phyloP scores from a whole-genome alignment of 2,113 vertebrate genomes.

The Pseudopipra pipra region DNA sequence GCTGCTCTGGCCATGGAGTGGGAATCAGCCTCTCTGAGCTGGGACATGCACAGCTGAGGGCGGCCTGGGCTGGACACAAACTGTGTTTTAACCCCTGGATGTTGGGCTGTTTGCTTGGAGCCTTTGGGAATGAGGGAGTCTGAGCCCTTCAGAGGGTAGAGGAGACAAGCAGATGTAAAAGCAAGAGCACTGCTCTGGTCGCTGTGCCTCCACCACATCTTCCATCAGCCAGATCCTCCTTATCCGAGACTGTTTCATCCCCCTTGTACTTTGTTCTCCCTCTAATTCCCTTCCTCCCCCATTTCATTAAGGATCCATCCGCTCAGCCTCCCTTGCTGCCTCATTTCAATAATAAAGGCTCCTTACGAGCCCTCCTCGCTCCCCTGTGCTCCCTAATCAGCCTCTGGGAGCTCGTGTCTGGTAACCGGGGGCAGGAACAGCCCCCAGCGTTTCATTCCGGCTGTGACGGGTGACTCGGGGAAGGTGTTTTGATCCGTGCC shows the following conservation, averaged over 20 bases:
- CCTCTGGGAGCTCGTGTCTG: not conserved
- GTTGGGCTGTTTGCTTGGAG: not conserved
- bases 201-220: not conserved
- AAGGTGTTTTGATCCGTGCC: not conserved
- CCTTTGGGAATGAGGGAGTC: not conserved
- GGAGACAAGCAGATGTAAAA: not conserved
- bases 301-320: not conserved
- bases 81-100: not conserved
- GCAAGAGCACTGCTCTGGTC: not conserved
- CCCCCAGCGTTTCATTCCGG: not conserved
- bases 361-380: not conserved
- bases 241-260: not conserved
- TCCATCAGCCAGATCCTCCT: not conserved
- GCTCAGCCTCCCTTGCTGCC: not conserved
- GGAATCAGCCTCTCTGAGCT: not conserved
- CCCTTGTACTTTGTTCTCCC: not conserved
- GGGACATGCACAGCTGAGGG: not conserved
- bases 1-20: not conserved
- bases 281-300: not conserved
- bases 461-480: not conserved
- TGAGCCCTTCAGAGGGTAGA: not conserved
- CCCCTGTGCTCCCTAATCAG: not conserved
- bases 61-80: not conserved
- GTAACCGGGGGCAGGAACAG: not conserved
- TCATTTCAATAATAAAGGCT: conserved; percentile 1